These are phyloP conservation scores for Sarcophaga variegata DNA, from an alignment of 2,888 invertebrate species.

Conservation along the genomic window DNA sequence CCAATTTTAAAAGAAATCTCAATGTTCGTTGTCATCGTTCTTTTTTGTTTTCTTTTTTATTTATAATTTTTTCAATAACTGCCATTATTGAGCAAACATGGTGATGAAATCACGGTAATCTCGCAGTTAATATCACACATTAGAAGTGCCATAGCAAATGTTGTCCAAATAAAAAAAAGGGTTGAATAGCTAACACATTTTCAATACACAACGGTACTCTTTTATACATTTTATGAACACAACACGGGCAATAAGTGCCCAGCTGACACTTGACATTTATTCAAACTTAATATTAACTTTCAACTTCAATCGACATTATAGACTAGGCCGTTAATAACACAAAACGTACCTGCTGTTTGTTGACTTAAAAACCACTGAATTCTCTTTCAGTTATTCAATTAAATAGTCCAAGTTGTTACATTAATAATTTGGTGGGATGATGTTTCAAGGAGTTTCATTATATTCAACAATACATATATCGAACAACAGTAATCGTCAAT, in stretches of 20 bases:
- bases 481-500: no score
- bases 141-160: slow-evolving; percentile 69
- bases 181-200: slow-evolving; percentile 49
- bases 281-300: slow-evolving; percentile 20
- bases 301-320: slow-evolving; percentile 18
- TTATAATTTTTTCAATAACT: slow-evolving; percentile 24
- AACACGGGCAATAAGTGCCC: slow-evolving; percentile 55
- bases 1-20: slow-evolving; percentile 6
- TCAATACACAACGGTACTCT: neutral
- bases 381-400: no score
- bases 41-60: slow-evolving; percentile 31
- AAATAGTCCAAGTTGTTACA: no score
- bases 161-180: slow-evolving; percentile 64
- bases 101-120: slow-evolving; percentile 69
- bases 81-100: slow-evolving; percentile 63
- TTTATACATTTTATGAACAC: neutral
- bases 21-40: slow-evolving; percentile 21
- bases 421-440: no score
- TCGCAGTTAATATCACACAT: slow-evolving; percentile 69
- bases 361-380: neutral
- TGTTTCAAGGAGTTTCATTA: no score
- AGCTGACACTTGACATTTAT: slow-evolving; percentile 65
- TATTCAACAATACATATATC: no score
- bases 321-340: neutral
- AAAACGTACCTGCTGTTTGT: slow-evolving; percentile 47